Conservation (phyloP, 2,888 invertebrate genomes). For the Deroplatys truncata region DNA sequence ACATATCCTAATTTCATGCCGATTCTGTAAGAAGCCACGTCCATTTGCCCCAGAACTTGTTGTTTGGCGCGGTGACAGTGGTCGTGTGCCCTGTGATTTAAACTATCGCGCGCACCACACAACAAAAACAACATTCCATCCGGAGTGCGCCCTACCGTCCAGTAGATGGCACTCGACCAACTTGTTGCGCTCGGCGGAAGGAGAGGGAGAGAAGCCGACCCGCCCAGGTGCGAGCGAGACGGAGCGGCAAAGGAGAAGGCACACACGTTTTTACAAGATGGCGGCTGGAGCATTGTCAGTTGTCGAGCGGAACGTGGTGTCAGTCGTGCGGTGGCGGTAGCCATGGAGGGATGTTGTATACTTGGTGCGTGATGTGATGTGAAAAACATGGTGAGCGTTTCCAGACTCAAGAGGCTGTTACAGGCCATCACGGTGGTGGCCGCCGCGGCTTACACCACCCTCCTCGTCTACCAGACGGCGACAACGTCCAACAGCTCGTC, state of each 20-base stretch:
- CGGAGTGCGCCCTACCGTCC: not conserved
- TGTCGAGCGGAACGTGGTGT: not conserved
- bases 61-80: not conserved
- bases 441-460: slow-evolving; percentile 56
- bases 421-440: slow-evolving; percentile 48
- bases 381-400: slow-evolving; percentile 26
- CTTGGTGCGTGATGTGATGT: not conserved
- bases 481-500: slow-evolving; percentile 39
- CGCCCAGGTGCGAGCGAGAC: not conserved
- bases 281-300: not conserved
- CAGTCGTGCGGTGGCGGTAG: slow-evolving; percentile 3
- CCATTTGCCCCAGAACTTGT: not conserved
- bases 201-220: not conserved
- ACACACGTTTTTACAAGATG: slow-evolving; percentile 12
- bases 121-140: not conserved
- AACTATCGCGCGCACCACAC: not conserved
- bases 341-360: not conserved
- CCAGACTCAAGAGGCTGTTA: slow-evolving; percentile 35
- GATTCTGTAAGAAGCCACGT: too few relatives aligned
- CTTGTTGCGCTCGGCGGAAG: not conserved
- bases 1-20: too few relatives aligned
- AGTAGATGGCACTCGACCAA: not conserved
- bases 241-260: not conserved
- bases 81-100: not conserved
- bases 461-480: slow-evolving; percentile 58